phyloP scores from a whole-genome alignment of 2,797 vertebrate species.

The Gobionotothen gibberifrons region DNA sequence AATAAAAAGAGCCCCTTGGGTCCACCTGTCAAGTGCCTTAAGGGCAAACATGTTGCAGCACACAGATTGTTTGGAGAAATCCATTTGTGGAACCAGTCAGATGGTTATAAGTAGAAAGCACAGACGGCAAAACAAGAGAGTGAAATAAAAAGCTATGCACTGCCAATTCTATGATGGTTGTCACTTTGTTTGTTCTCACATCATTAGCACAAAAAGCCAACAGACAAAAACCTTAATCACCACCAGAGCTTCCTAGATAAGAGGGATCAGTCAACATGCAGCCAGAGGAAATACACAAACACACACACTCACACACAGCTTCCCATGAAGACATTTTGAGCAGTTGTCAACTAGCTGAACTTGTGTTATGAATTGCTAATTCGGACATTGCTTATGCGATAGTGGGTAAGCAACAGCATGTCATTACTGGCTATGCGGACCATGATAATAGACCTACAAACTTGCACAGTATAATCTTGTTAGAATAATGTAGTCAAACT shows the following conservation, averaged over 20 bases:
- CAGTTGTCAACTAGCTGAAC: constrained; percentile 37
- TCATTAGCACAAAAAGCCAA: constrained; percentile 49
- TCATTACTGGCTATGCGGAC: constrained; percentile 25
- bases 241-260: constrained; percentile 50
- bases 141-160: not conserved
- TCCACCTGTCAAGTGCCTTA: constrained; percentile 18
- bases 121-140: not conserved
- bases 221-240: constrained; percentile 50
- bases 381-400: constrained; percentile 25
- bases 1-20: constrained; percentile 1
- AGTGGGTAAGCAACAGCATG: constrained; percentile 31
- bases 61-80: constrained; percentile 12
- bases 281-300: constrained; percentile 5
- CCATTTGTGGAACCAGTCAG: not conserved
- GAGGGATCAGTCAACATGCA: constrained; percentile 50
- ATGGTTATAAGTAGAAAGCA: not conserved
- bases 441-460: constrained; percentile 30
- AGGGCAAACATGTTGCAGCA: constrained; percentile 7
- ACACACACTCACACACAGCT: not conserved
- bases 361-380: constrained; percentile 47
- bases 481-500: constrained; percentile 21
- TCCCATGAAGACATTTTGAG: constrained; percentile 40
- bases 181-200: constrained; percentile 33
- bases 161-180: not conserved
- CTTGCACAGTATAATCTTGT: constrained; percentile 10